A percentile compares a stretch with the other conserved stretches of the same genome.
phyloP scores from a whole-genome alignment of 2,888 invertebrate species.

The Diarsia dahlii region DNA sequence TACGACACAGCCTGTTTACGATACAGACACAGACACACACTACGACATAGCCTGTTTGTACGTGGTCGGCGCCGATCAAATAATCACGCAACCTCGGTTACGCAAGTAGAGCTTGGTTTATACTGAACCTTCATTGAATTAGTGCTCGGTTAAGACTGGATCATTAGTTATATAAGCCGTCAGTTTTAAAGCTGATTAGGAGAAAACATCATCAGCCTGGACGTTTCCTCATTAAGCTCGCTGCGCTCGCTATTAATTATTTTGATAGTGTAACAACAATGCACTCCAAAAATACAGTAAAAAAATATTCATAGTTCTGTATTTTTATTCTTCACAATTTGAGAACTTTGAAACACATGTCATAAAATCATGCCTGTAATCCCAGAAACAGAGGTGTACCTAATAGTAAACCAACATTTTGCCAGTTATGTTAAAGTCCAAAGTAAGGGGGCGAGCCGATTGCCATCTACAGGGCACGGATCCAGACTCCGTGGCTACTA shows the following conservation, averaged over 20 bases:
- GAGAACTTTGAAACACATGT: neutral
- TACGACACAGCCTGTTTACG: neutral
- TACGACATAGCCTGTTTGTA: no score
- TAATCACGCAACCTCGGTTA: constrained; percentile 31
- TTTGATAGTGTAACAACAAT: neutral
- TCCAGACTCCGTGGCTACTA: no score
- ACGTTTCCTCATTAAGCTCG: neutral
- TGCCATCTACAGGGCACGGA: no score
- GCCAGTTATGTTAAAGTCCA: no score
- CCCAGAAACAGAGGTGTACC: no score
- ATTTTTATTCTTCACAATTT: neutral
- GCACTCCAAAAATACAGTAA: neutral
- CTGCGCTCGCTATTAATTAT: neutral
- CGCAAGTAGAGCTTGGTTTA: constrained; percentile 11
- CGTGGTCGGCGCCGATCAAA: constrained; percentile 19
- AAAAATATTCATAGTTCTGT: neutral
- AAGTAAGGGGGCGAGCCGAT: no score
- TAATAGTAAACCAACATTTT: no score
- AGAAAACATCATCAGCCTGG: neutral
- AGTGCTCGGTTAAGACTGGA: neutral
- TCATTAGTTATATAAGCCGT: neutral
- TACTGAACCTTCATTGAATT: neutral
- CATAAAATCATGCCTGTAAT: no score
- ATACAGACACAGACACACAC: no score
- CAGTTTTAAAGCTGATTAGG: constrained; percentile 2